Evolutionary conservation across 1,140 invertebrate species (phyloP).

Genomic region (Calephelis virginiensis): DNA sequence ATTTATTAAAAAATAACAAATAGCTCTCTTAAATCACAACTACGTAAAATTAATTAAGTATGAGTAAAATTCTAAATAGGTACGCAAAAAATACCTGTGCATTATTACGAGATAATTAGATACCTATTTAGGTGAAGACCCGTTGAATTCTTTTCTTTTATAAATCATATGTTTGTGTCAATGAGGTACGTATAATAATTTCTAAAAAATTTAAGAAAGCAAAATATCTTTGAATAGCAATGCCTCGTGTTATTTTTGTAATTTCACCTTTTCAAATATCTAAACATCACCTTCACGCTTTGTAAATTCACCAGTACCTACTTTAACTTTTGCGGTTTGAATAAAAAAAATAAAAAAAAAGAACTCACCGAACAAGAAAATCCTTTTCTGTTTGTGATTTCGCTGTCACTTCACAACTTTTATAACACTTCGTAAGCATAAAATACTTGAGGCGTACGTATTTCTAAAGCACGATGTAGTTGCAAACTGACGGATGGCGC

Average conservation of each 20-base stretch:
- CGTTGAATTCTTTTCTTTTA: too few relatives aligned
- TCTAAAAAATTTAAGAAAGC: too few relatives aligned
- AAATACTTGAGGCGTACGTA: neutral
- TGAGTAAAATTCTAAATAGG: too few relatives aligned
- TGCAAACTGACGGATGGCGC: constrained; percentile 10
- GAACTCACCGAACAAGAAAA: constrained; percentile 7
- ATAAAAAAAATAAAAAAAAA: neutral
- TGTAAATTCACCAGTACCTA: neutral
- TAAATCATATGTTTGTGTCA: too few relatives aligned
- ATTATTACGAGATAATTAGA: too few relatives aligned
- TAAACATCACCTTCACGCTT: neutral
- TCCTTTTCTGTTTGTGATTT: constrained; percentile 2
- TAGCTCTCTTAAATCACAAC: too few relatives aligned
- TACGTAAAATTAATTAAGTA: too few relatives aligned
- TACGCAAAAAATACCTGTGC: too few relatives aligned
- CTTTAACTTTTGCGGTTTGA: neutral
- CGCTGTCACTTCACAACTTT: constrained; percentile 6
- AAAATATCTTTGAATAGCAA: too few relatives aligned
- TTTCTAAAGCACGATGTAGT: constrained; percentile 2
- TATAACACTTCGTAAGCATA: constrained; percentile 1
- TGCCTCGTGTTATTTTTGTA: neutral
- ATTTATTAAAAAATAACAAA: too few relatives aligned
- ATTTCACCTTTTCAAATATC: constrained; percentile 8
- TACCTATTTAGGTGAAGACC: too few relatives aligned
- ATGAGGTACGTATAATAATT: too few relatives aligned